phyloP scores from a whole-genome alignment of 2,888 invertebrate species.

The Hirtodrosophila confusa region DNA sequence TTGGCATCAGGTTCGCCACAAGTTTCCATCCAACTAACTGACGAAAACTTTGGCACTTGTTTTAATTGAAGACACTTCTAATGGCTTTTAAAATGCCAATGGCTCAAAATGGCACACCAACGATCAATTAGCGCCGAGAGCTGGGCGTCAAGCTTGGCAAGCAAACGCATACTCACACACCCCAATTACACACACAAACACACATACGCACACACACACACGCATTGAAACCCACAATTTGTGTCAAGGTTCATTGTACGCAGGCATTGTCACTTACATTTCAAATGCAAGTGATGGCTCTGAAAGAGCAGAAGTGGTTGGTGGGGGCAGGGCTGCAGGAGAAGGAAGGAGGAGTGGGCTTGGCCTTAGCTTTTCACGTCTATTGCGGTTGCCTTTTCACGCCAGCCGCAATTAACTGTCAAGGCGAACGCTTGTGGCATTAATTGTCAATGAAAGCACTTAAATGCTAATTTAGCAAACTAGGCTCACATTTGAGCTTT shows the following conservation, averaged over 20 bases:
- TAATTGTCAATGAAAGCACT: constrained; percentile 75
- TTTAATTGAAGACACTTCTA: constrained; percentile 30
- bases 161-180: neutral
- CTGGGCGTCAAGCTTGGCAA: constrained; percentile 7
- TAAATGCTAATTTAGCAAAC: constrained; percentile 67
- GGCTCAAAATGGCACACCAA: constrained; percentile 31
- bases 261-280: constrained; percentile 47
- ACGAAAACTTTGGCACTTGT: constrained; percentile 28
- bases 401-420: constrained; percentile 65
- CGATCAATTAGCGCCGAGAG: constrained; percentile 52
- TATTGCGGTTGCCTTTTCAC: constrained; percentile 43
- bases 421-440: constrained; percentile 63
- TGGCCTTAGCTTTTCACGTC: constrained; percentile 39
- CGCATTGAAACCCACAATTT: constrained; percentile 37
- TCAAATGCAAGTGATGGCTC: constrained; percentile 49
- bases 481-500: constrained; percentile 60
- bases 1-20: neutral
- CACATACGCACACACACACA: constrained; percentile 1
- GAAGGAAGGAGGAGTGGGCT: neutral
- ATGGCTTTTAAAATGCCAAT: constrained; percentile 34
- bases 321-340: neutral
- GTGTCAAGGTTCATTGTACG: constrained; percentile 73
- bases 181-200: constrained; percentile 2
- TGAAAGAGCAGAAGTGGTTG: neutral
- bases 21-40: constrained; percentile 1